A percentile compares a stretch with the other conserved stretches of the same genome.
phyloP scores from a whole-genome alignment of 2,888 invertebrate genomes.

The Micoletzkya japonica region DNA sequence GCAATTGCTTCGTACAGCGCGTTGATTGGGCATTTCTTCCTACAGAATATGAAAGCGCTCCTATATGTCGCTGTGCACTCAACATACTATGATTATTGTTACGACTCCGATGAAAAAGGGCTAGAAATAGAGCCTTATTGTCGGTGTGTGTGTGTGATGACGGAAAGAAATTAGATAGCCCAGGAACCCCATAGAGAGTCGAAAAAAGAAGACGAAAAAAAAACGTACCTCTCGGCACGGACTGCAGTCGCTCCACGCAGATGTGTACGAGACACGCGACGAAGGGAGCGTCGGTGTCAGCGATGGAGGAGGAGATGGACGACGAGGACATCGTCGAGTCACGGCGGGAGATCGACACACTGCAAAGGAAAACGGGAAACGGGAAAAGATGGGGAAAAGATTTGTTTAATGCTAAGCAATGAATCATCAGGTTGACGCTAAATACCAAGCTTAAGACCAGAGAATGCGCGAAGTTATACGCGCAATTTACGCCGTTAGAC shows the following conservation, averaged over 20 bases:
- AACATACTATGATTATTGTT: too few relatives aligned
- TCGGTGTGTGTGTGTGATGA: not conserved
- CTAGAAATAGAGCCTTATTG: not conserved
- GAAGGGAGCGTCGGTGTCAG: not conserved
- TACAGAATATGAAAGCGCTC: too few relatives aligned
- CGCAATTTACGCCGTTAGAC: not conserved
- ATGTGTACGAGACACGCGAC: not conserved
- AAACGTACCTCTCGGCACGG: slow-evolving; percentile 3
- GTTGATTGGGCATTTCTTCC: too few relatives aligned
- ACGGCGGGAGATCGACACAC: not conserved
- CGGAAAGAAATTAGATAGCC: not conserved
- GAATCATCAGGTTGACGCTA: too few relatives aligned
- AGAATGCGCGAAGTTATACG: not conserved
- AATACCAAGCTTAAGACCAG: not conserved
- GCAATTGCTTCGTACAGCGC: too few relatives aligned
- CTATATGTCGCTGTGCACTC: too few relatives aligned
- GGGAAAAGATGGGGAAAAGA: not conserved
- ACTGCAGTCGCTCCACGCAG: not conserved
- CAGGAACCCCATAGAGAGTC: not conserved
- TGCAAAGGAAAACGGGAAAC: not conserved
- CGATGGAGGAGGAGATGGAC: slow-evolving; percentile 3
- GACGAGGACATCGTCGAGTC: slow-evolving; percentile 14
- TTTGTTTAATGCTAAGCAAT: not conserved
- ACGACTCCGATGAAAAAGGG: not conserved
- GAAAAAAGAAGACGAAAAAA: too few relatives aligned